phyloP scores from a whole-genome alignment of 2,797 vertebrate genomes.

The Nannoperca obscura region DNA sequence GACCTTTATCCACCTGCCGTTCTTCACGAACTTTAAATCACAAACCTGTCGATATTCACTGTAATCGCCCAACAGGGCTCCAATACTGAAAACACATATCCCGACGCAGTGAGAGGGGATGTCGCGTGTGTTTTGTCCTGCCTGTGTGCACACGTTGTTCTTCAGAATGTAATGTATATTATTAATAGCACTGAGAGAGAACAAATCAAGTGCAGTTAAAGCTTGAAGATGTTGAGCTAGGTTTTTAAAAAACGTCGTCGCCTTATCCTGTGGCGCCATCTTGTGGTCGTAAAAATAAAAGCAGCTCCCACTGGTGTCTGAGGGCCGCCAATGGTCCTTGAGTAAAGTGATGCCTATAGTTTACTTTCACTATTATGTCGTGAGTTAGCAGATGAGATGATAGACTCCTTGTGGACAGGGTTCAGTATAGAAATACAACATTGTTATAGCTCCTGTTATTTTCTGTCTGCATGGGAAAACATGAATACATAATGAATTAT shows the following conservation, averaged over 20 bases:
- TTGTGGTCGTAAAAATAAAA: conserved; percentile 55
- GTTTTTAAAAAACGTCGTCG: background rate
- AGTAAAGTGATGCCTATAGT: background rate
- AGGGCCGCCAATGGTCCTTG: background rate
- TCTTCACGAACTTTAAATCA: conserved; percentile 29
- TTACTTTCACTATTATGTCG: background rate
- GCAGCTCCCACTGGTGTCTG: background rate
- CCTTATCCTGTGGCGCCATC: conserved; percentile 79
- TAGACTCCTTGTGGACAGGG: background rate
- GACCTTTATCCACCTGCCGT: conserved; percentile 1
- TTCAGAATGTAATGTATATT: background rate
- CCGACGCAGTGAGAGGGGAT: background rate
- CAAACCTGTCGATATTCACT: background rate
- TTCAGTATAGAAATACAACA: background rate
- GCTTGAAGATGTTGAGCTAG: too few relatives aligned
- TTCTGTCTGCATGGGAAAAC: background rate
- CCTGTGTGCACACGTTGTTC: background rate
- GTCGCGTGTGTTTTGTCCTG: background rate
- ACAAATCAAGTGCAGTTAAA: background rate
- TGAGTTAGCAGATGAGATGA: background rate
- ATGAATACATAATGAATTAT: too few relatives aligned
- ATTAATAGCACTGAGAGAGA: background rate
- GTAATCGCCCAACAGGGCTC: background rate
- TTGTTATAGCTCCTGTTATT: background rate
- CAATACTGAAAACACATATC: background rate